A percentile compares a stretch with the other conserved stretches of the same genome.
Conservation (phyloP, 2,888 invertebrate species). For the Choristoneura rosaceana region DNA sequence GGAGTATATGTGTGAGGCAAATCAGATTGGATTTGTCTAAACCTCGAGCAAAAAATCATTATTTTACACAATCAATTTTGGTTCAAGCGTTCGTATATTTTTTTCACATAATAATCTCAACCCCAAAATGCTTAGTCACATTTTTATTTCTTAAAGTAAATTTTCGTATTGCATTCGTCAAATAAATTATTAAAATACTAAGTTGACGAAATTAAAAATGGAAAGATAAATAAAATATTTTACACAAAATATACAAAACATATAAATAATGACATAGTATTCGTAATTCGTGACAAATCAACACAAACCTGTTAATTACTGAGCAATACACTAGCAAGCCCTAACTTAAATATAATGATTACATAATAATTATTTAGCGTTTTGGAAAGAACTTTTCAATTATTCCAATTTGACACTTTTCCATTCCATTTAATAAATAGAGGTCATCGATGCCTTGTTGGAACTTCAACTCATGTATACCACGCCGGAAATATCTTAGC, state of each 20-base stretch:
- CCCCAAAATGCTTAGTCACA: not conserved
- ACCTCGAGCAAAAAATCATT: too few species aligned
- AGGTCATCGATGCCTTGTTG: too few species aligned
- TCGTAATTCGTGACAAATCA: not conserved
- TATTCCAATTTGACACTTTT: not conserved
- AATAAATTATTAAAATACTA: not conserved
- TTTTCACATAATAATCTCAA: not conserved
- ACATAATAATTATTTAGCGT: not conserved
- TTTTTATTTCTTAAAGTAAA: not conserved
- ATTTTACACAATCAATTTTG: too few species aligned
- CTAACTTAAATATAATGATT: not conserved
- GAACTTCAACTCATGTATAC: too few species aligned
- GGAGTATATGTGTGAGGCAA: too few species aligned
- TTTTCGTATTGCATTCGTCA: not conserved
- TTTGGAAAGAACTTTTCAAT: not conserved
- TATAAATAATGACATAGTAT: slow-evolving; percentile 5
- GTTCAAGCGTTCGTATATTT: not conserved
- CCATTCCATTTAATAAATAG: too few species aligned
- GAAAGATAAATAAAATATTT: not conserved
- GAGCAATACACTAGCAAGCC: not conserved
- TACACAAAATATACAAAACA: slow-evolving; percentile 3
- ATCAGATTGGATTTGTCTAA: too few species aligned
- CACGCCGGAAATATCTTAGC: too few species aligned
- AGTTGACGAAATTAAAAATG: not conserved
- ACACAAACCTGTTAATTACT: not conserved